Evolutionary conservation across 1,140 invertebrate species (phyloP).

Genomic region (Pseudobourletiella spinata): DNA sequence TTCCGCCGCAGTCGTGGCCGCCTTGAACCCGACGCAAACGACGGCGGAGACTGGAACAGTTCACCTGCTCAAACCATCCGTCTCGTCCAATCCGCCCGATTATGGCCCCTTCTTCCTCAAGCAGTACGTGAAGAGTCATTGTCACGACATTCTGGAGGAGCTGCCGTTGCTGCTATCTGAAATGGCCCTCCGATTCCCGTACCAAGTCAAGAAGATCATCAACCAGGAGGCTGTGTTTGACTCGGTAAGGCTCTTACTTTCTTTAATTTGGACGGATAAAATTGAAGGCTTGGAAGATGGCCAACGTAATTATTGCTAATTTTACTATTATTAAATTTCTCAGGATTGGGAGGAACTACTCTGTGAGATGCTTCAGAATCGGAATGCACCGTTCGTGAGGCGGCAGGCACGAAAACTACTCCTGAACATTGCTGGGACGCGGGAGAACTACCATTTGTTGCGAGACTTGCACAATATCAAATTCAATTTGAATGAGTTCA

Average conservation of each 20-base stretch:
- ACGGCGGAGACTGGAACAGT: neutral
- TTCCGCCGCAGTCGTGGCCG: neutral
- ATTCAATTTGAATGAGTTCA: constrained; percentile 40
- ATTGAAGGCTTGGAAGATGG: no score
- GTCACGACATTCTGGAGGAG: constrained; percentile 83
- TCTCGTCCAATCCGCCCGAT: constrained; percentile 70
- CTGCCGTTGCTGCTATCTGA: constrained; percentile 89
- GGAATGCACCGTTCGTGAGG: constrained; percentile 64
- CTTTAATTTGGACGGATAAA: no score
- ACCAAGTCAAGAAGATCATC: constrained; percentile 66
- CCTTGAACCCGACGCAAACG: constrained; percentile 38
- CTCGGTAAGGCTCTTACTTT: constrained; percentile 9
- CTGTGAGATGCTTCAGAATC: constrained; percentile 95
- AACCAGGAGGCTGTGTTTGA: constrained; percentile 41
- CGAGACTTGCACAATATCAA: constrained; percentile 75
- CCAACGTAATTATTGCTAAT: no score
- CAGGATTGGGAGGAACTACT: constrained; percentile 65
- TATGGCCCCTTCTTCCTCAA: constrained; percentile 93
- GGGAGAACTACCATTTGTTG: constrained; percentile 88
- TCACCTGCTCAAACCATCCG: constrained; percentile 60
- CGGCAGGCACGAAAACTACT: constrained; percentile 75
- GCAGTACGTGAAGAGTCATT: constrained; percentile 84
- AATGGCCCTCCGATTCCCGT: constrained; percentile 85
- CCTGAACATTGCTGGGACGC: constrained; percentile 86
- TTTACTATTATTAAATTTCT: constrained; percentile 21